Conservation (phyloP, 2,113 vertebrate genomes). For the Scomber scombrus region DNA sequence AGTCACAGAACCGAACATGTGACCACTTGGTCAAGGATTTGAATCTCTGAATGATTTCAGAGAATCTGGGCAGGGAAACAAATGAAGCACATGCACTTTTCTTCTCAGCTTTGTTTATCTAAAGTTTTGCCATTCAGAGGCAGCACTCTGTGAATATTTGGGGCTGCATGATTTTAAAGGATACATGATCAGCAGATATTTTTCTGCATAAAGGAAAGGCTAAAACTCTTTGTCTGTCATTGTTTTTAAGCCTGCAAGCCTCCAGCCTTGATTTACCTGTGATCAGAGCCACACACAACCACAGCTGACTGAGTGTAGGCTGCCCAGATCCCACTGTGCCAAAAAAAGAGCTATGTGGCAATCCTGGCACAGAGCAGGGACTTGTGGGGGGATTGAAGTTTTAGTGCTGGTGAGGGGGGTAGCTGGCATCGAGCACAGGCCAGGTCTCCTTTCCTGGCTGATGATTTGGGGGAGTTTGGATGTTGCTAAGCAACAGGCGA, state of each 20-base stretch:
- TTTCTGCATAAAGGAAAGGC: slow-evolving; percentile 18
- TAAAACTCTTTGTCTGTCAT: slow-evolving; percentile 21
- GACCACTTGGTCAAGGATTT: not conserved
- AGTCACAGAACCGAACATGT: not conserved
- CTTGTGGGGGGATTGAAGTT: slow-evolving; percentile 64
- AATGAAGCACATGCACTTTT: not conserved
- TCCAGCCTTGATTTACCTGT: slow-evolving; percentile 60
- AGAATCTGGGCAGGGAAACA: not conserved
- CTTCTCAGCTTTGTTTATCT: not conserved
- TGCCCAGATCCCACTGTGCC: slow-evolving; percentile 59
- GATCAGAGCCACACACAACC: slow-evolving; percentile 54
- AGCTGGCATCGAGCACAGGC: slow-evolving; percentile 69
- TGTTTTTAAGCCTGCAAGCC: slow-evolving; percentile 20
- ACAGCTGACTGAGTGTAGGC: slow-evolving; percentile 61
- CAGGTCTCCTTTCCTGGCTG: slow-evolving; percentile 78
- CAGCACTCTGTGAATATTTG: not conserved
- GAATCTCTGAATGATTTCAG: not conserved
- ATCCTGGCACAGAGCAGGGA: slow-evolving; percentile 64
- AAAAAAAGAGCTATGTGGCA: slow-evolving; percentile 67
- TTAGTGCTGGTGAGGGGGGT: slow-evolving; percentile 38
- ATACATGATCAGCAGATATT: slow-evolving; percentile 13
- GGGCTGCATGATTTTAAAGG: not conserved
- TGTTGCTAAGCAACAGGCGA: slow-evolving; percentile 87
- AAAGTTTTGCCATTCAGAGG: not conserved
- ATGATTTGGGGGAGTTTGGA: slow-evolving; percentile 83